phyloP scores from a whole-genome alignment of 1,140 invertebrate species.

The Muscidifurax raptorellus region DNA sequence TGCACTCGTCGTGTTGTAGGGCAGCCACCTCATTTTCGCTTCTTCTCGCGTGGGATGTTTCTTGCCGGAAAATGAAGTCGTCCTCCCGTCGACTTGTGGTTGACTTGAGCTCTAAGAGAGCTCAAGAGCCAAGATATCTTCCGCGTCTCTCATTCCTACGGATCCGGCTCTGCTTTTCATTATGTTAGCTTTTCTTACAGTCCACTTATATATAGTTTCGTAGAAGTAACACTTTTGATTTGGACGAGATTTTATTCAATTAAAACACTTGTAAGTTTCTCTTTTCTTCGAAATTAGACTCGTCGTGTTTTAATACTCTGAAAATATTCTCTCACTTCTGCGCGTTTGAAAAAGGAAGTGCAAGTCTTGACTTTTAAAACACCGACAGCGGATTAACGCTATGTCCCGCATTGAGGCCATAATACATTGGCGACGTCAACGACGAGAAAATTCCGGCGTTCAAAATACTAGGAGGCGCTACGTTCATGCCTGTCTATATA shows the following conservation, averaged over 20 bases:
- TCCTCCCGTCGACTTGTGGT: background rate
- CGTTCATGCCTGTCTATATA: background rate
- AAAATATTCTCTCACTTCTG: too few relatives aligned
- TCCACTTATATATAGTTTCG: too few relatives aligned
- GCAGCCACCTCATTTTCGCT: constrained; percentile 36
- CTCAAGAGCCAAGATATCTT: constrained; percentile 7
- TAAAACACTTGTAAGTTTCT: too few relatives aligned
- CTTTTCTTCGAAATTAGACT: too few relatives aligned
- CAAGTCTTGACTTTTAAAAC: background rate
- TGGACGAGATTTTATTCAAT: too few relatives aligned
- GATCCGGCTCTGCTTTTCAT: background rate
- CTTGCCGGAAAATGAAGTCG: constrained; percentile 29
- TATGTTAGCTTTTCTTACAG: background rate
- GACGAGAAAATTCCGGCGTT: background rate
- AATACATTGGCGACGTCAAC: background rate
- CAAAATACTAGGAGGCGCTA: background rate
- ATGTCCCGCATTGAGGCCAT: background rate
- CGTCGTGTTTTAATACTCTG: too few relatives aligned
- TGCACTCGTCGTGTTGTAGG: constrained; percentile 4
- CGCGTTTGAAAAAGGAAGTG: background rate
- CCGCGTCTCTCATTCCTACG: background rate
- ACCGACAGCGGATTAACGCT: background rate
- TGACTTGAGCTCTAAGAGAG: background rate
- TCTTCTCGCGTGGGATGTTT: constrained; percentile 6
- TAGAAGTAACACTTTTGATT: too few relatives aligned